Percentiles rank a stretch among this genome's conserved stretches.
phyloP scores from a whole-genome alignment of 2,797 vertebrate species.

The Garrulus glandarius region DNA sequence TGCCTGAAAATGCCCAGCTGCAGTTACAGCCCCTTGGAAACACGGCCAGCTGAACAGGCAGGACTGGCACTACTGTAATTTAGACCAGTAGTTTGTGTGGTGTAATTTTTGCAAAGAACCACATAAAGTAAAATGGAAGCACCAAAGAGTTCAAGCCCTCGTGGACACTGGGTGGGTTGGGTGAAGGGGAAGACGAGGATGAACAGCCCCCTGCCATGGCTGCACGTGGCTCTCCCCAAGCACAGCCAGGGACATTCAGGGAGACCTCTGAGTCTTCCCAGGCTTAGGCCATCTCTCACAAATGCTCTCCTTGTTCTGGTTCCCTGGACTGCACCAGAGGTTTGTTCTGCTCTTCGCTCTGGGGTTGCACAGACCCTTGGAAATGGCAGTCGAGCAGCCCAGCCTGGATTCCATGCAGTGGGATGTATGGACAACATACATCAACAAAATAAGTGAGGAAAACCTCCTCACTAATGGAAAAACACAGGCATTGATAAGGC shows the following conservation, averaged over 20 bases:
- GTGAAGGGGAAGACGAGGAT: neutral
- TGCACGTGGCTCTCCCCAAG: rapidly evolving
- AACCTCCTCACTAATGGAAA: neutral
- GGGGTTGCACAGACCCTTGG: rapidly evolving
- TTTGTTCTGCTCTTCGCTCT: neutral
- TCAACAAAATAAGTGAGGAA: neutral
- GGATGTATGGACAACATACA: too few species aligned
- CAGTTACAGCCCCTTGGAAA: neutral
- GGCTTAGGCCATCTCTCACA: neutral
- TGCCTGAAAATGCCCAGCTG: neutral
- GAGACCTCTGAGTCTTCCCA: neutral
- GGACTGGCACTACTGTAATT: neutral
- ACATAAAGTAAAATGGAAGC: neutral
- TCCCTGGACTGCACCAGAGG: too few species aligned
- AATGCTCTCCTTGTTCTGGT: neutral
- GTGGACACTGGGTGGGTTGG: rapidly evolving
- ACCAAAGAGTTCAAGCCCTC: rapidly evolving
- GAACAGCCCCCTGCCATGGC: rapidly evolving
- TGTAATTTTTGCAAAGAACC: neutral
- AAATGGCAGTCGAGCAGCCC: neutral
- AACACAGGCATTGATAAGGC: neutral
- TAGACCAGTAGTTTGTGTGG: neutral
- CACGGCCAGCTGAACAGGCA: neutral
- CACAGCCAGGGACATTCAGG: neutral
- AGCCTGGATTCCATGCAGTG: rapidly evolving